phyloP scores from a whole-genome alignment of 2,797 vertebrate species.

The Geotrypetes seraphini region DNA sequence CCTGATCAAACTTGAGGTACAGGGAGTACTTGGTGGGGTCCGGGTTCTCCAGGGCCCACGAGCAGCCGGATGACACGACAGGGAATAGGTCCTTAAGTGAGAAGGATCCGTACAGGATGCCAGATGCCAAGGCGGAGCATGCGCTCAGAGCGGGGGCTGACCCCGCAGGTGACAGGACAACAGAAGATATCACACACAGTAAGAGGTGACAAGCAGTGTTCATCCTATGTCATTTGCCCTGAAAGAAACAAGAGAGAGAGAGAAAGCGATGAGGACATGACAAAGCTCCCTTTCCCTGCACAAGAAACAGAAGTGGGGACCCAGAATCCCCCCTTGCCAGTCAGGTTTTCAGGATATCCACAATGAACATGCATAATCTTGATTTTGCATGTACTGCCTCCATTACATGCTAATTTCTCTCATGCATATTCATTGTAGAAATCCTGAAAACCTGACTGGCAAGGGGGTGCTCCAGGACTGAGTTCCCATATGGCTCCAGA shows the following conservation, averaged over 20 bases:
- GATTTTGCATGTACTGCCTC: too few species aligned
- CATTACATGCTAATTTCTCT: too few species aligned
- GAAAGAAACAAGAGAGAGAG: conserved; percentile 4
- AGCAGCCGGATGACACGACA: conserved; percentile 79
- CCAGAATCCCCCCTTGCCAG: too few species aligned
- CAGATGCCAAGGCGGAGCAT: conserved; percentile 90
- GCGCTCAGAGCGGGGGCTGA: conserved; percentile 70
- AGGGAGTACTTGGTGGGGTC: conserved; percentile 97
- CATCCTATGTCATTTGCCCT: conserved; percentile 99
- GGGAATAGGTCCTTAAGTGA: conserved; percentile 96
- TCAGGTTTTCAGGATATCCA: too few species aligned
- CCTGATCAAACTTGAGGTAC: conserved; percentile 88
- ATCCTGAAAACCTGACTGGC: too few species aligned
- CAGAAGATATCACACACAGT: conserved; percentile 96
- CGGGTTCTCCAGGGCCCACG: conserved; percentile 96
- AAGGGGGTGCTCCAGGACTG: too few species aligned
- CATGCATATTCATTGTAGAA: too few species aligned
- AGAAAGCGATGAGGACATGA: too few species aligned
- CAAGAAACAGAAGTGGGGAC: too few species aligned
- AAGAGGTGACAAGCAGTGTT: conserved; percentile 98
- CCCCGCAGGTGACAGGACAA: conserved; percentile 77
- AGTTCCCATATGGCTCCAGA: too few species aligned
- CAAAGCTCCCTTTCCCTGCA: not conserved
- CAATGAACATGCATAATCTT: too few species aligned
- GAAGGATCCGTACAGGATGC: conserved; percentile 95